Evolutionary conservation across 2,113 vertebrate species (phyloP).

Genomic region (Ailurus styani): DNA sequence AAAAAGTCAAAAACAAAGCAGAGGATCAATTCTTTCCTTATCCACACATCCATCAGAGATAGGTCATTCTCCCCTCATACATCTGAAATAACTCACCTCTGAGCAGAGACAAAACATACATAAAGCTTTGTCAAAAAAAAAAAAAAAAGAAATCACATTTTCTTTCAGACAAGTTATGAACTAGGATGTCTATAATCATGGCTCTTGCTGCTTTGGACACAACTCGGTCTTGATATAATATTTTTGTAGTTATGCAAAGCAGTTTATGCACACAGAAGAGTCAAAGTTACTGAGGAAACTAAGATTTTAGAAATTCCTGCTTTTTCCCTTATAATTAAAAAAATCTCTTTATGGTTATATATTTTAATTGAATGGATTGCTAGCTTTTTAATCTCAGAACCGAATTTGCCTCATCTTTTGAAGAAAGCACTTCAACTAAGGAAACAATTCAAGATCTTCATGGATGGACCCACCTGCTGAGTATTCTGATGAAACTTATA

Average conservation of each 20-base stretch:
- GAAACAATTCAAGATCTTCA: constrained; percentile 27
- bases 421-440: constrained; percentile 9
- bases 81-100: neutral
- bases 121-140: constrained; percentile 1
- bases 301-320: constrained; percentile 5
- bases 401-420: constrained; percentile 18
- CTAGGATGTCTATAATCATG: neutral
- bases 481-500: constrained; percentile 14
- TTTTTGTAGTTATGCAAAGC: neutral
- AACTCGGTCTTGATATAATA: neutral
- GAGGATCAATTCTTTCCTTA: neutral
- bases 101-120: neutral
- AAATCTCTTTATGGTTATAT: constrained; percentile 2
- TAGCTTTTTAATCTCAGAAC: constrained; percentile 36
- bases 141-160: neutral
- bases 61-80: neutral
- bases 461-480: neutral
- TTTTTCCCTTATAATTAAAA: neutral
- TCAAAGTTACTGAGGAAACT: neutral
- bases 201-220: neutral
- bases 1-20: neutral
- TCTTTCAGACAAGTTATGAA: constrained; percentile 10
- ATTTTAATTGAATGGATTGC: constrained; percentile 52
- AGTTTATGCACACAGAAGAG: neutral
- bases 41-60: neutral